Conservation (phyloP, 2,888 invertebrate genomes). For the Temnothorax unifasciatus region DNA sequence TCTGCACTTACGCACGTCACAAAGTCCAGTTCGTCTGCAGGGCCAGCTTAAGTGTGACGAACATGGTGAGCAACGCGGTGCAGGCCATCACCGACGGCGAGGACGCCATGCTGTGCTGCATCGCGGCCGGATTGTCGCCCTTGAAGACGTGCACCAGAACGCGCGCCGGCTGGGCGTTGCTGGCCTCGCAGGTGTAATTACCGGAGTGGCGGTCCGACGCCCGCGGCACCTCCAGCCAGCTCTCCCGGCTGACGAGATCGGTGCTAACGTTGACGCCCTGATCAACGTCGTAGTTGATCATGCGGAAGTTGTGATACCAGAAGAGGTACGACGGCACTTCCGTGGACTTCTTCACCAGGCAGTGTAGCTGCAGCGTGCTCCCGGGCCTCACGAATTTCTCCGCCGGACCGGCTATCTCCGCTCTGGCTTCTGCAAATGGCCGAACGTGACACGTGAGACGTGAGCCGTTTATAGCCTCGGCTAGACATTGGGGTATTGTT, state of each 20-base stretch:
- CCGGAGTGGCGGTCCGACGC: constrained; percentile 92
- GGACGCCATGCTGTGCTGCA: constrained; percentile 90
- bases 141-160: constrained; percentile 96
- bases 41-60: constrained; percentile 67
- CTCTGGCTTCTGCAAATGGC: constrained; percentile 87
- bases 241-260: constrained; percentile 90
- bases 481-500: constrained; percentile 64
- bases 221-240: constrained; percentile 89
- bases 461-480: constrained; percentile 66
- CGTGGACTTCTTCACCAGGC: constrained; percentile 94
- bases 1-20: constrained; percentile 68
- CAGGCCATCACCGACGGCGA: constrained; percentile 80
- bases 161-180: constrained; percentile 95
- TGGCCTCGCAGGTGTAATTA: constrained; percentile 96
- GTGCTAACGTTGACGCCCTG: constrained; percentile 95
- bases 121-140: constrained; percentile 94
- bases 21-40: constrained; percentile 66
- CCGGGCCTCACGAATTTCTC: constrained; percentile 96
- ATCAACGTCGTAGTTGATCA: constrained; percentile 96
- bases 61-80: constrained; percentile 74
- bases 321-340: constrained; percentile 93
- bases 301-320: constrained; percentile 95
- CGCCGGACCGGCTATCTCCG: constrained; percentile 94
- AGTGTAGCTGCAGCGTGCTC: constrained; percentile 93
- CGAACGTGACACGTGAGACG: constrained; percentile 75